Base-by-base conservation (phyloP, 2,888 invertebrate species). In the Maniola hyperantus region DNA sequence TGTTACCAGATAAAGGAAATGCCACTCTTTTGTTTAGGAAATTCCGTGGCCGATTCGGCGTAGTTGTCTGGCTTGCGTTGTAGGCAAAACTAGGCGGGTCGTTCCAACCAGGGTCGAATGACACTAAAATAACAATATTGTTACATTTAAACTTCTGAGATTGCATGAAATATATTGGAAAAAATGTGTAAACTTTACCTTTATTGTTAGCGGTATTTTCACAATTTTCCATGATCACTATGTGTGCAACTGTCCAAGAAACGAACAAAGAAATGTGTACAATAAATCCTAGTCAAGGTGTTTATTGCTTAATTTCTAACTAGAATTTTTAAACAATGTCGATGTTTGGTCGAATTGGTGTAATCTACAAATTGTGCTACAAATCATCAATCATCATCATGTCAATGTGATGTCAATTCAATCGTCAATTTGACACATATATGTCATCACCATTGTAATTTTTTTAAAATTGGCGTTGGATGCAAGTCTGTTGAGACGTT, bases 91-190 rank as follows among this genome's bases (percentile, higher is more conserved):
- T 87, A 1, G 94, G 94, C 6, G 94, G 94, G 74, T 94, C 94
- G 73, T 94, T 94, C 94, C 94, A 94, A 7, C 93, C 94, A 46
- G 93, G 93, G 75, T 93, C 93, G 71, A 84, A 91, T 10, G 86
- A 77, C 8, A 82, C 92, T 92, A 76, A 60, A 83, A 83, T 48
- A 50, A 48, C 64, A 67, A 60, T 42, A 46, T 53, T 58, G 6
- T 34, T 44, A 42, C 20, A 50, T n/a, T 18, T 11, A 36, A 51
- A 15, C 5, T 18, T 8, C 6, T 10, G 34, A 15, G 15, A 48
- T 8, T 20, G 48, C 13, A 1, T 5, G 0, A 18, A 10, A 15
- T 15, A n/a, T 42, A 18, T 39, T 6, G 42, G 33, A 48, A 59
- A 15, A 20, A 67, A 50, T 58, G 33, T 26, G 5, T 15, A 34